Evolutionary conservation across 2,888 invertebrate genomes (phyloP).

Genomic region (Lasioglossum morio): DNA sequence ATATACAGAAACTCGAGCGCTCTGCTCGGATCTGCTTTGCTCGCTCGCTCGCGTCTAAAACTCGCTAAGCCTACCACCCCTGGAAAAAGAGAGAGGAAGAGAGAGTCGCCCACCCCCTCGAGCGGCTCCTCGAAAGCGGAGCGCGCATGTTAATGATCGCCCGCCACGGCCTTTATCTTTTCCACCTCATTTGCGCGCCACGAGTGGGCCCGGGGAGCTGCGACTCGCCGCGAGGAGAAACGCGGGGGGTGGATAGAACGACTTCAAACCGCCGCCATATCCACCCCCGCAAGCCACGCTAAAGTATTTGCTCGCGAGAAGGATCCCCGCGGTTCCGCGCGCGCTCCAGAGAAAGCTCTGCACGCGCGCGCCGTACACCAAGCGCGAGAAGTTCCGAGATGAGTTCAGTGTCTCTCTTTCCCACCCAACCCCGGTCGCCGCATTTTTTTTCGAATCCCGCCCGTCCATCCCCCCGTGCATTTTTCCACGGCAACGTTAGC

Average conservation of each 20-base stretch:
- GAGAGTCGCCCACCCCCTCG: slow-evolving; percentile 49
- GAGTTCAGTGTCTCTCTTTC: slow-evolving; percentile 39
- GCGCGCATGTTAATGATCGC: slow-evolving; percentile 84
- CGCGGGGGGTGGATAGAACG: slow-evolving; percentile 20
- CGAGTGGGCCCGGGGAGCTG: slow-evolving; percentile 76
- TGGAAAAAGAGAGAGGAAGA: background rate
- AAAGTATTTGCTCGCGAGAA: slow-evolving; percentile 64
- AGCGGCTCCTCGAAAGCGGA: slow-evolving; percentile 78
- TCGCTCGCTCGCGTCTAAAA: slow-evolving; percentile 40
- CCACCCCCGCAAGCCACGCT: slow-evolving; percentile 39
- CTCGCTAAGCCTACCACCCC: slow-evolving; percentile 61
- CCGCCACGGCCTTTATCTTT: slow-evolving; percentile 83
- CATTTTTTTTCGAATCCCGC: slow-evolving; percentile 9
- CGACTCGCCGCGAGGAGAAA: slow-evolving; percentile 46
- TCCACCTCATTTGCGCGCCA: slow-evolving; percentile 84
- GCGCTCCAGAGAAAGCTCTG: slow-evolving; percentile 24
- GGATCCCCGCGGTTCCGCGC: slow-evolving; percentile 33
- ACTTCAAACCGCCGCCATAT: slow-evolving; percentile 32
- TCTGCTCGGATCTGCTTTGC: background rate
- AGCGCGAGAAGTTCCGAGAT: slow-evolving; percentile 60
- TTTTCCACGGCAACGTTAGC: slow-evolving; percentile 43
- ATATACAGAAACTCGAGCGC: slow-evolving; percentile 24
- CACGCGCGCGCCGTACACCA: slow-evolving; percentile 39
- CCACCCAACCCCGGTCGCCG: slow-evolving; percentile 10
- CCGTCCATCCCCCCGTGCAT: background rate